phyloP scores from a whole-genome alignment of 37 sponge, comb jelly and placozoan genomes.

The Eunapius fragilis region DNA sequence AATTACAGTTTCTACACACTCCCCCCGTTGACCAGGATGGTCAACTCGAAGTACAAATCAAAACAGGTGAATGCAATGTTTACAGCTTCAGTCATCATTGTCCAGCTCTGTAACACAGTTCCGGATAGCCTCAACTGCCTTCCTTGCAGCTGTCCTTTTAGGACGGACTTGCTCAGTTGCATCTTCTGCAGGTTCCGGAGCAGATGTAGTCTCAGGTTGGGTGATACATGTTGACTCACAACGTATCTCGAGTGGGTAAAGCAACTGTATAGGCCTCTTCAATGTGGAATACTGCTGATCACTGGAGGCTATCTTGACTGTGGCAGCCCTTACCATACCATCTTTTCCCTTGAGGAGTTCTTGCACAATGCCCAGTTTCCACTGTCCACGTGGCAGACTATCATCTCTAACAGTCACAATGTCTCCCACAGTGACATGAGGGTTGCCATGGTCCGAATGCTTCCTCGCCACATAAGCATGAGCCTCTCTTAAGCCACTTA shows the following conservation, averaged over 20 bases:
- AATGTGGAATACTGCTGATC: conserved; percentile 7
- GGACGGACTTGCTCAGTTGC: background rate
- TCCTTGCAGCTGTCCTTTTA: conserved; percentile 33
- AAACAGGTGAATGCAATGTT: conserved; percentile 4
- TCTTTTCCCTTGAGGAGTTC: conserved; percentile 13
- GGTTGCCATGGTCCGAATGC: background rate
- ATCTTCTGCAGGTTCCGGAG: background rate
- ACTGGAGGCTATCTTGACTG: conserved; percentile 10
- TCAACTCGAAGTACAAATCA: conserved; percentile 13
- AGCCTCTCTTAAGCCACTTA: conserved; percentile 3
- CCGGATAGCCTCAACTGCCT: background rate
- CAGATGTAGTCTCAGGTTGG: background rate
- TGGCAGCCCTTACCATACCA: background rate
- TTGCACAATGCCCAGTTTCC: conserved; percentile 14
- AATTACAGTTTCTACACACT: conserved; percentile 14
- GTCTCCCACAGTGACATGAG: conserved; percentile 20
- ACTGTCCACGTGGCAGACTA: conserved; percentile 1
- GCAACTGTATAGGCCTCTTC: conserved; percentile 33
- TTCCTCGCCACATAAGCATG: background rate
- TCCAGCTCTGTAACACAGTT: conserved; percentile 18
- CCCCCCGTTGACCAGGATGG: conserved; percentile 43
- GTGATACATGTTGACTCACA: background rate
- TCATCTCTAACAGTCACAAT: conserved; percentile 23
- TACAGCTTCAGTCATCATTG: conserved; percentile 3
- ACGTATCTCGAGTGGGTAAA: conserved; percentile 38